Percentiles rank a stretch among this genome's conserved stretches.
These are phyloP conservation scores for Lycaena phlaeas DNA, from an alignment of 2,888 invertebrate genomes.

Conservation along the genomic window DNA sequence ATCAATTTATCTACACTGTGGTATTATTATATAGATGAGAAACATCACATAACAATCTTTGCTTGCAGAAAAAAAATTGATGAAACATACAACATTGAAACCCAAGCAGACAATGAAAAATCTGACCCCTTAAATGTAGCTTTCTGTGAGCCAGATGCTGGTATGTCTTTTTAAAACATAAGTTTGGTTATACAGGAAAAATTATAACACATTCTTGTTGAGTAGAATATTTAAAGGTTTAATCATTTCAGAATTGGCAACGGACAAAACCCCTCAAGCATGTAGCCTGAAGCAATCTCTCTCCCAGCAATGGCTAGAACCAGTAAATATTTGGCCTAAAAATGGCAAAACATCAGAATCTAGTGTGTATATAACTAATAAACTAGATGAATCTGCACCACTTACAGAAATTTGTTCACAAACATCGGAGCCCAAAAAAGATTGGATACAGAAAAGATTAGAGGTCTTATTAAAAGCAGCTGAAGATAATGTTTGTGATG, in stretches of 20 bases:
- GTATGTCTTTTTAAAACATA: conserved; percentile 15
- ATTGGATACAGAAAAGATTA: conserved; percentile 7
- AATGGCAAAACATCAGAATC: not conserved
- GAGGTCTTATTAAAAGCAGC: conserved; percentile 12
- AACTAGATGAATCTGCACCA: not conserved
- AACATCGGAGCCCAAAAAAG: conserved; percentile 1
- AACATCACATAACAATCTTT: not conserved
- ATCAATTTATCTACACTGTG: not conserved
- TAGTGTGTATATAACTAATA: not conserved
- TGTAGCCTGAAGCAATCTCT: conserved; percentile 1
- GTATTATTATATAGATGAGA: not conserved
- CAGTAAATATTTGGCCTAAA: conserved; percentile 17
- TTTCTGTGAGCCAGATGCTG: conserved; percentile 24
- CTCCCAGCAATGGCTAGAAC: conserved; percentile 15
- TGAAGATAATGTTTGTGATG: not conserved
- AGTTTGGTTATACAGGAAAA: not conserved
- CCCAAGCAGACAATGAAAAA: conserved; percentile 9
- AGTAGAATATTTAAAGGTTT: conserved; percentile 7
- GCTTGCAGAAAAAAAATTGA: conserved; percentile 23
- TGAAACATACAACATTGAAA: conserved; percentile 25
- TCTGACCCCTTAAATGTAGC: conserved; percentile 22
- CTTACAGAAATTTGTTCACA: not conserved
- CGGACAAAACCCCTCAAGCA: not conserved
- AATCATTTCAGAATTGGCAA: not conserved
- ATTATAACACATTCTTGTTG: not conserved